These are phyloP conservation scores for Hirtodrosophila confusa DNA, from an alignment of 2,888 invertebrate species.

Conservation along the genomic window DNA sequence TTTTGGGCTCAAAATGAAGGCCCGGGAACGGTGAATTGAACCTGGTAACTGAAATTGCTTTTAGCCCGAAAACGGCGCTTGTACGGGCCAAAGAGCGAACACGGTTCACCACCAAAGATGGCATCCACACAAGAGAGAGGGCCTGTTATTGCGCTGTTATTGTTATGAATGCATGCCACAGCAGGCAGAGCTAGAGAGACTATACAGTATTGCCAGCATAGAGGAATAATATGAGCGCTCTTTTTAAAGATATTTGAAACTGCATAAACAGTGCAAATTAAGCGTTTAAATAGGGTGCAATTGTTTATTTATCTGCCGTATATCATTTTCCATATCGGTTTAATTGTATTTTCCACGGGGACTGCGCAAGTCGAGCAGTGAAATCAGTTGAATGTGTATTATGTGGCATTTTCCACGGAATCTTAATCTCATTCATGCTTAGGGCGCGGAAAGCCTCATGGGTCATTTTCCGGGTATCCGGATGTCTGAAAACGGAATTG, in stretches of 20 bases:
- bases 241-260: conserved; percentile 6
- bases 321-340: conserved; percentile 11
- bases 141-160: conserved; percentile 33
- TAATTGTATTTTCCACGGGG: conserved; percentile 3
- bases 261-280: conserved; percentile 8
- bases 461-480: conserved; percentile 46
- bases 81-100: too few relatives aligned
- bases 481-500: neutral
- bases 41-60: too few relatives aligned
- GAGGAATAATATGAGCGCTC: conserved; percentile 6
- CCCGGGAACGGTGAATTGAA: too few relatives aligned
- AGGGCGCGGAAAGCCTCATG: conserved; percentile 22
- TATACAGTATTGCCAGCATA: conserved; percentile 57
- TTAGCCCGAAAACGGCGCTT: too few relatives aligned
- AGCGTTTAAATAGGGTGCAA: conserved; percentile 2
- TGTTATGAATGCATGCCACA: conserved; percentile 19
- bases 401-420: conserved; percentile 26
- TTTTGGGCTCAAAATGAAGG: too few relatives aligned
- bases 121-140: conserved; percentile 46
- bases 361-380: conserved; percentile 2
- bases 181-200: conserved; percentile 1
- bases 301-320: conserved; percentile 18
- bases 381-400: conserved; percentile 16
- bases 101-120: conserved; percentile 59
- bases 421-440: conserved; percentile 60